Percentiles rank a stretch among this genome's conserved stretches.
Evolutionary conservation across 35 echinoderm and acorn worm genomes (phyloP).

Genomic region (Eucidaris tribuloides): DNA sequence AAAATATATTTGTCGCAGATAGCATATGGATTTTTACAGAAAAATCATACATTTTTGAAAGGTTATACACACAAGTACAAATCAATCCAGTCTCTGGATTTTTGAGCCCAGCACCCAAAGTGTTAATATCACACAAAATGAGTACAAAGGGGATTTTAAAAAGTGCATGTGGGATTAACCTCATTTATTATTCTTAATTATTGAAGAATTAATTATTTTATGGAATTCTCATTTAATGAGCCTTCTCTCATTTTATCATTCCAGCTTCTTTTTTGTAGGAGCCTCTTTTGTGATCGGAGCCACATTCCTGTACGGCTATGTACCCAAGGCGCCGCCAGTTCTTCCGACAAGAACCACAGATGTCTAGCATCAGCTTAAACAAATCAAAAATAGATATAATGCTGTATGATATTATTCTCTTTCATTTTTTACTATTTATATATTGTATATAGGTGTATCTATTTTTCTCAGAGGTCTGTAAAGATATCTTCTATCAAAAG

Average conservation of each 20-base stretch:
- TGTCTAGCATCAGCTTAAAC: too few species aligned
- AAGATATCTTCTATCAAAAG: too few species aligned
- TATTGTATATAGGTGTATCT: too few species aligned
- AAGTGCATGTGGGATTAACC: background rate
- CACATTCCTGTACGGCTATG: conserved; percentile 85
- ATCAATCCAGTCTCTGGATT: background rate
- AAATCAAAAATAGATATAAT: too few species aligned
- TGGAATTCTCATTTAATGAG: background rate
- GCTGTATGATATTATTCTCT: too few species aligned
- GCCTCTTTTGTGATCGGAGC: conserved; percentile 73
- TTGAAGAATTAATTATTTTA: background rate
- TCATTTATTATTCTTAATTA: background rate
- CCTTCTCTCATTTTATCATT: background rate
- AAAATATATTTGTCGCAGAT: too few species aligned
- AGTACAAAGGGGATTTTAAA: background rate
- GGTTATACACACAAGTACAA: background rate
- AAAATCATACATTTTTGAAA: too few species aligned
- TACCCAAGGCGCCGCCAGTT: conserved; percentile 6
- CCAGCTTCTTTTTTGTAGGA: conserved; percentile 88
- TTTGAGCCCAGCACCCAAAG: background rate
- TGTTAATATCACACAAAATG: background rate
- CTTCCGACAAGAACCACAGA: too few species aligned
- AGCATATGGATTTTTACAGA: too few species aligned
- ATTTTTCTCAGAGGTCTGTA: too few species aligned
- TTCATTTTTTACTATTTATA: too few species aligned